These are phyloP conservation scores for Phalacrocorax pelagicus DNA, from an alignment of 2,113 vertebrate species.

Conservation along the genomic window DNA sequence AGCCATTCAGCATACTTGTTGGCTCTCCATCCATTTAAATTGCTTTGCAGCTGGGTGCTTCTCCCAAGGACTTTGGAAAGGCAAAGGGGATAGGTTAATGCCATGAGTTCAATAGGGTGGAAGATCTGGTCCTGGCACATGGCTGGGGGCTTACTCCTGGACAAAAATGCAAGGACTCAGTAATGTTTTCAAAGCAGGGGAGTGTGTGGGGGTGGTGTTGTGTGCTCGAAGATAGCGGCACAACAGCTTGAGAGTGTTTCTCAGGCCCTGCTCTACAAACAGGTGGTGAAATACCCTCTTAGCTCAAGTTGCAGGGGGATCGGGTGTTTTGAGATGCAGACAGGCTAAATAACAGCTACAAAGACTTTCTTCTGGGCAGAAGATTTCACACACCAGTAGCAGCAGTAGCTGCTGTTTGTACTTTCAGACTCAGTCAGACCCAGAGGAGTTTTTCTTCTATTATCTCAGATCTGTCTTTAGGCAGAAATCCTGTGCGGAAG, in stretches of 20 bases:
- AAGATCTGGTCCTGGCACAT: background rate
- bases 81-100: background rate
- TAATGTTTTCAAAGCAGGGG: background rate
- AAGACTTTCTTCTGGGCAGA: background rate
- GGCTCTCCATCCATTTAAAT: constrained; percentile 26
- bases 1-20: constrained; percentile 44
- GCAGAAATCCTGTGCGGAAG: background rate
- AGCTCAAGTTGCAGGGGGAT: background rate
- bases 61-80: constrained; percentile 7
- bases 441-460: background rate
- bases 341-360: background rate
- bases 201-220: background rate
- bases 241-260: background rate
- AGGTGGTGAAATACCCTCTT: background rate
- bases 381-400: background rate
- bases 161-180: background rate
- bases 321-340: background rate
- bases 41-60: constrained; percentile 14
- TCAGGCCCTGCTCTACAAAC: background rate
- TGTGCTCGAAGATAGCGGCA: background rate
- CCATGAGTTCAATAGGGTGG: background rate
- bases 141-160: background rate
- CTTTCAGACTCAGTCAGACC: background rate
- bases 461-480: background rate
- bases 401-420: constrained; percentile 11